Conservation (phyloP, 1,140 invertebrate species). For the Parasteatoda tepidariorum region DNA sequence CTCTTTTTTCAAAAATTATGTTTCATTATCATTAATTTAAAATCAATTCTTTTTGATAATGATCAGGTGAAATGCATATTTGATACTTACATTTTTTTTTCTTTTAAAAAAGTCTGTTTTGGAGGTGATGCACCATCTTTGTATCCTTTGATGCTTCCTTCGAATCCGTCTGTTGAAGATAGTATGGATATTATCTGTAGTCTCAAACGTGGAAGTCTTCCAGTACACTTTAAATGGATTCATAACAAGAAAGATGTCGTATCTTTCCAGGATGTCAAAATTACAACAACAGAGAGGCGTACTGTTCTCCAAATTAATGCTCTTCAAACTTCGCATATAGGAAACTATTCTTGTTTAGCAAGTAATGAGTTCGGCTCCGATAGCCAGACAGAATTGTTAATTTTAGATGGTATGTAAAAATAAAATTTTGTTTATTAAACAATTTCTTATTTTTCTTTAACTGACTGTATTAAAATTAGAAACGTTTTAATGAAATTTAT, state of each 20-base stretch:
- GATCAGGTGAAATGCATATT: too few relatives aligned
- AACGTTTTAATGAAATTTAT: too few relatives aligned
- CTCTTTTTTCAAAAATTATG: too few relatives aligned
- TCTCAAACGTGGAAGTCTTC: slow-evolving; percentile 24
- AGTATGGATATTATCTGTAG: slow-evolving; percentile 21
- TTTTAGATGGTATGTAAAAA: not conserved
- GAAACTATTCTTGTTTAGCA: slow-evolving; percentile 65
- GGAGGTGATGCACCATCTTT: not conserved
- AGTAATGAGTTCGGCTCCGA: slow-evolving; percentile 62
- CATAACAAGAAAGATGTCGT: not conserved
- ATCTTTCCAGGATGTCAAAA: not conserved
- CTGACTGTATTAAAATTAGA: too few relatives aligned
- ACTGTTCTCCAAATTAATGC: not conserved
- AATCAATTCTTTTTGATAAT: too few relatives aligned
- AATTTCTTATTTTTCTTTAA: too few relatives aligned
- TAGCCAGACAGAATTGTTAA: not conserved
- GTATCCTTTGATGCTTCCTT: slow-evolving; percentile 2
- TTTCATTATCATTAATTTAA: too few relatives aligned
- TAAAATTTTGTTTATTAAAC: too few relatives aligned
- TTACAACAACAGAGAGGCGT: not conserved
- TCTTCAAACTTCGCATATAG: slow-evolving; percentile 50
- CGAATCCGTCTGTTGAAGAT: not conserved
- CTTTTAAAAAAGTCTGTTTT: not conserved
- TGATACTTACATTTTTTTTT: too few relatives aligned
- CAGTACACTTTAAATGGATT: slow-evolving; percentile 34